Evolutionary conservation across 2,797 vertebrate species (phyloP).

Genomic region (Neosalanx taihuensis): DNA sequence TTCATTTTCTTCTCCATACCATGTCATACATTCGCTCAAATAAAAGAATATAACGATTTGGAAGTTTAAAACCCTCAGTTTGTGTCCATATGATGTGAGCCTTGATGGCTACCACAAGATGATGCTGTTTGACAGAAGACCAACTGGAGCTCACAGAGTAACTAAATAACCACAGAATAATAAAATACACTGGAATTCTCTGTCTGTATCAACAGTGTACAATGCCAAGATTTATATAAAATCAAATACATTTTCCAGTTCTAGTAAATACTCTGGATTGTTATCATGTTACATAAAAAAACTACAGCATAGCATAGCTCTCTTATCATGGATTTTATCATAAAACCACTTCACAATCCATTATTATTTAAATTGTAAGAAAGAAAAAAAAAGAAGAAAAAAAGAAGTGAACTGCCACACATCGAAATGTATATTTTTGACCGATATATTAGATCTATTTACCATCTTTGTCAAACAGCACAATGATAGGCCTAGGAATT

Average conservation of each 20-base stretch:
- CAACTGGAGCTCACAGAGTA: conserved; percentile 21
- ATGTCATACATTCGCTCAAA: not conserved
- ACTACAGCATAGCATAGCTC: not conserved
- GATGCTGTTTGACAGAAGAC: conserved; percentile 62
- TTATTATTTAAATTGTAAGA: not conserved
- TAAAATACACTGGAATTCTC: not conserved
- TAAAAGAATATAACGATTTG: not conserved
- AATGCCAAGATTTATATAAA: not conserved
- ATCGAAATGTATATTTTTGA: not conserved
- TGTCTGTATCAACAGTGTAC: not conserved
- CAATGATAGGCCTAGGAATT: conserved; percentile 66
- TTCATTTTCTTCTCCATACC: not conserved
- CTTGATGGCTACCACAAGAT: conserved; percentile 64
- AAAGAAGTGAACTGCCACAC: not conserved
- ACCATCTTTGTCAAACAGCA: conserved; percentile 31
- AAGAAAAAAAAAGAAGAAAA: not conserved
- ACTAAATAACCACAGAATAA: not conserved
- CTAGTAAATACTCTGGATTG: not conserved
- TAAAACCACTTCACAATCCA: not conserved
- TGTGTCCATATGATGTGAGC: not conserved
- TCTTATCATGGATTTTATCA: not conserved
- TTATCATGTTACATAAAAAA: not conserved
- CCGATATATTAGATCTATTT: conserved; percentile 32
- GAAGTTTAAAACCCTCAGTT: not conserved
- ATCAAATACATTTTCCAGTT: not conserved